These are phyloP conservation scores for Cheilinus undulatus DNA, from an alignment of 2,113 vertebrate genomes.

Conservation along the genomic window DNA sequence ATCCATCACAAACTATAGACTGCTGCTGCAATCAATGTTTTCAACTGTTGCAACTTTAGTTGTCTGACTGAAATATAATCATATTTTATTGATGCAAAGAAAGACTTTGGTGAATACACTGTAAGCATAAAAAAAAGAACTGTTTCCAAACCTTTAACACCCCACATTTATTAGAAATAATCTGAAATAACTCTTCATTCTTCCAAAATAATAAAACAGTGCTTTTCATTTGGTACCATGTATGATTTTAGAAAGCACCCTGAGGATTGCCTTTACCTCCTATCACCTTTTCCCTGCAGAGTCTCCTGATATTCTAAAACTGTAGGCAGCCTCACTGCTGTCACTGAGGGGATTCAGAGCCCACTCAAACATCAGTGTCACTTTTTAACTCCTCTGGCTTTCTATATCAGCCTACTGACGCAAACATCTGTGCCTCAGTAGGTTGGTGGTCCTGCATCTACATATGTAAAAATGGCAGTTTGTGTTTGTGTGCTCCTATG, in stretches of 20 bases:
- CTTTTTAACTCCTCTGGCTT: constrained; percentile 25
- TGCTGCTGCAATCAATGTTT: too few relatives aligned
- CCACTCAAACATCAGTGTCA: constrained; percentile 35
- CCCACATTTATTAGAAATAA: too few relatives aligned
- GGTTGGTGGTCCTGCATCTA: constrained; percentile 16
- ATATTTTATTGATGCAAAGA: too few relatives aligned
- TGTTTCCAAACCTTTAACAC: too few relatives aligned
- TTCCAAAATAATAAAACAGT: too few relatives aligned
- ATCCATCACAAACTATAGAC: too few relatives aligned
- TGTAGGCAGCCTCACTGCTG: constrained; percentile 3
- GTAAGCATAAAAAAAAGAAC: too few relatives aligned
- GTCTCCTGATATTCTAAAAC: constrained; percentile 13
- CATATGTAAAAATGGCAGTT: constrained; percentile 23
- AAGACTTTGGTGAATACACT: too few relatives aligned
- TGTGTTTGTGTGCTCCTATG: constrained; percentile 27
- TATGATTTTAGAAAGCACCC: constrained; percentile 10
- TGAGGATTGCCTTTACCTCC: background rate
- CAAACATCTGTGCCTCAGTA: constrained; percentile 20
- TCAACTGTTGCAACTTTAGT: too few relatives aligned
- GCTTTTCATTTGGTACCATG: background rate
- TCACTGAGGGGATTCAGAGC: constrained; percentile 27
- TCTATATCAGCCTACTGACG: constrained; percentile 32
- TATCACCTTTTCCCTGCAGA: constrained; percentile 1
- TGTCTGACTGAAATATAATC: too few relatives aligned
- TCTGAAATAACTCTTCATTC: too few relatives aligned